These are phyloP conservation scores for Prorops nasuta DNA, from an alignment of 1,140 invertebrate species.

Conservation along the genomic window DNA sequence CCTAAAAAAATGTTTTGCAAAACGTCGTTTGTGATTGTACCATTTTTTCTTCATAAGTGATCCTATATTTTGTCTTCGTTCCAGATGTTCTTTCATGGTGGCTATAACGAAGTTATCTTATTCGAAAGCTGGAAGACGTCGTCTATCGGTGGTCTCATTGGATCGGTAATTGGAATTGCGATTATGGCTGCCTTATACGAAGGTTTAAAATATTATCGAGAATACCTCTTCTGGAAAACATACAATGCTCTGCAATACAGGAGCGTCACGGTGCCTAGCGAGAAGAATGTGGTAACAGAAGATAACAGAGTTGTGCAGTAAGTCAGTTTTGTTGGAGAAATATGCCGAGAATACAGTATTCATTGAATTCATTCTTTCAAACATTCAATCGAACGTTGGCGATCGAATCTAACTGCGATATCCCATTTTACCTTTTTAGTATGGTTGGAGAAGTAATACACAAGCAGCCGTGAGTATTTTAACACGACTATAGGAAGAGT, in stretches of 20 bases:
- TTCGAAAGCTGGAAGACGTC: conserved; percentile 78
- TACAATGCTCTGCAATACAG: conserved; percentile 69
- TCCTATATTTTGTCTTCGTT: too few relatives aligned
- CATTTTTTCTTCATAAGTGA: too few relatives aligned
- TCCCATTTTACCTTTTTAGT: conserved; percentile 51
- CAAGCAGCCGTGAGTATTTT: conserved; percentile 68
- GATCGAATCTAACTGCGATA: not conserved
- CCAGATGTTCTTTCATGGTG: conserved; percentile 78
- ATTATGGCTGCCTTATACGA: conserved; percentile 85
- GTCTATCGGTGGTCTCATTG: conserved; percentile 71
- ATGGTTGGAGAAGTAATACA: conserved; percentile 71
- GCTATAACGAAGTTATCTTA: conserved; percentile 71
- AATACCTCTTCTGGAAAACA: conserved; percentile 80
- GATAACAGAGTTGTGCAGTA: conserved; percentile 73
- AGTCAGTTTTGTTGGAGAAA: conserved; percentile 42
- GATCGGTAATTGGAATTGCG: conserved; percentile 83
- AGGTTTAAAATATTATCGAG: conserved; percentile 87
- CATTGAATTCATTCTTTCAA: conserved; percentile 44
- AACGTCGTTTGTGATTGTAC: too few relatives aligned
- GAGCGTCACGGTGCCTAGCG: conserved; percentile 69
- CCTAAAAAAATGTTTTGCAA: too few relatives aligned
- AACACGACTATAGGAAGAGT: conserved; percentile 3
- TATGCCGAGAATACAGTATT: too few relatives aligned
- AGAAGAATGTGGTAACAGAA: conserved; percentile 66
- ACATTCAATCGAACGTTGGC: conserved; percentile 3